A percentile compares a stretch with the other conserved stretches of the same genome.
phyloP scores from a whole-genome alignment of 2,113 vertebrate species.

The Bostrychus sinensis region DNA sequence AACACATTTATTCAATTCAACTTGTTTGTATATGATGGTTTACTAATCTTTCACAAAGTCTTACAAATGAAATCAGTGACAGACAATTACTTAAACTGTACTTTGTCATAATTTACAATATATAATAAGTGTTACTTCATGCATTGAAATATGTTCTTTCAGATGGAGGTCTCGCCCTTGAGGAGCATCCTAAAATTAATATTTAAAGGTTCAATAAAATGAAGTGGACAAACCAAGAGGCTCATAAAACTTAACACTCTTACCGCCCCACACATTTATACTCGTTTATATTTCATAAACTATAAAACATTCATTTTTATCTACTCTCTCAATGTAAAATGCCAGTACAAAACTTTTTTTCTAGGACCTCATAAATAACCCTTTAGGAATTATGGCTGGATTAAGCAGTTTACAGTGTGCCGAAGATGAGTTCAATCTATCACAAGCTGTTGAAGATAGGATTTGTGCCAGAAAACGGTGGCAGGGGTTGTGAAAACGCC shows the following conservation, averaged over 20 bases:
- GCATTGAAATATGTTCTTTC: no score
- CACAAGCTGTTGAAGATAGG: constrained; percentile 50
- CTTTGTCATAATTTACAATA: no score
- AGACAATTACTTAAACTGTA: no score
- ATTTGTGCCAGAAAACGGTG: constrained; percentile 59
- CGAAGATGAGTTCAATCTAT: constrained; percentile 50
- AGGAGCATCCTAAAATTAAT: not conserved
- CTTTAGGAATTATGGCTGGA: constrained; percentile 2
- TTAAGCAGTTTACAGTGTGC: constrained; percentile 15
- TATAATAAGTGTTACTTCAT: no score
- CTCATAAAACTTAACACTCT: not conserved
- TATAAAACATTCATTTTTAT: not conserved
- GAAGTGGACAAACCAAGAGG: not conserved
- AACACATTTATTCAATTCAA: not conserved
- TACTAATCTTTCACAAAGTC: no score
- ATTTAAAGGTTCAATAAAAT: not conserved
- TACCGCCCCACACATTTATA: not conserved
- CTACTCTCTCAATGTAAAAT: no score
- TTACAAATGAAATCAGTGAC: no score
- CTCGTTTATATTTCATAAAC: not conserved
- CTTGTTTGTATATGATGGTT: not conserved
- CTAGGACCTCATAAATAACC: not conserved
- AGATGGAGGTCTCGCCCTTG: no score
- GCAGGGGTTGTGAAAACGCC: constrained; percentile 49
- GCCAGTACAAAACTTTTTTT: not conserved